phyloP scores from a whole-genome alignment of 2,797 vertebrate species.

The Sebastes reedi region DNA sequence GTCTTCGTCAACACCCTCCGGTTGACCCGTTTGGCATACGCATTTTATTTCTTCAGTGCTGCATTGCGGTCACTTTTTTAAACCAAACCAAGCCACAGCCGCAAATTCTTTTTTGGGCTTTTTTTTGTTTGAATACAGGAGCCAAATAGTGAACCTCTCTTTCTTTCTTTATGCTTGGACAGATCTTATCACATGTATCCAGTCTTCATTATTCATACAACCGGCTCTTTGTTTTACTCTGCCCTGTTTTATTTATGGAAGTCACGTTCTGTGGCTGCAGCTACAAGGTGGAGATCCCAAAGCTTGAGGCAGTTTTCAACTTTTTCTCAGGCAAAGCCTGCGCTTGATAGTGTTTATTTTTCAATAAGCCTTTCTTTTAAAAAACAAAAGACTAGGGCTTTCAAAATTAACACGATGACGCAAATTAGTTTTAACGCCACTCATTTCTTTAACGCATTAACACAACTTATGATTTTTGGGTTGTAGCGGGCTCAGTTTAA shows the following conservation, averaged over 20 bases:
- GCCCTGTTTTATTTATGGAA: conserved; percentile 73
- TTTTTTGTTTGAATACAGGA: neutral
- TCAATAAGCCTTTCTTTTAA: neutral
- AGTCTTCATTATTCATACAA: conserved; percentile 76
- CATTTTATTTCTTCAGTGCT: conserved; percentile 25
- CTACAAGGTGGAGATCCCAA: conserved; percentile 29
- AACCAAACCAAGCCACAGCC: neutral
- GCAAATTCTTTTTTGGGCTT: neutral
- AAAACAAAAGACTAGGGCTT: neutral
- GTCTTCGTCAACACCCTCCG: conserved; percentile 43
- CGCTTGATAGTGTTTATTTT: neutral
- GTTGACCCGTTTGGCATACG: conserved; percentile 19
- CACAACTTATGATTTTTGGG: neutral
- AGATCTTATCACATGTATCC: conserved; percentile 65
- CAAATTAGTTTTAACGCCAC: neutral
- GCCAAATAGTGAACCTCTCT: neutral
- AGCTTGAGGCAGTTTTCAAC: conserved; percentile 26
- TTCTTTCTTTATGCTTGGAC: conserved; percentile 40
- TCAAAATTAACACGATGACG: neutral
- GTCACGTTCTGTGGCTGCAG: conserved; percentile 53
- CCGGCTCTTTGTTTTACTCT: conserved; percentile 68
- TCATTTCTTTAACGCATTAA: neutral
- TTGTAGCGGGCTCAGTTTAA: neutral
- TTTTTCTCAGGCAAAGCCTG: conserved; percentile 21
- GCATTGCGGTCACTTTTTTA: conserved; percentile 1